Conservation (phyloP, 2,797 vertebrate species). For the Hypotaenidia okinawae region DNA sequence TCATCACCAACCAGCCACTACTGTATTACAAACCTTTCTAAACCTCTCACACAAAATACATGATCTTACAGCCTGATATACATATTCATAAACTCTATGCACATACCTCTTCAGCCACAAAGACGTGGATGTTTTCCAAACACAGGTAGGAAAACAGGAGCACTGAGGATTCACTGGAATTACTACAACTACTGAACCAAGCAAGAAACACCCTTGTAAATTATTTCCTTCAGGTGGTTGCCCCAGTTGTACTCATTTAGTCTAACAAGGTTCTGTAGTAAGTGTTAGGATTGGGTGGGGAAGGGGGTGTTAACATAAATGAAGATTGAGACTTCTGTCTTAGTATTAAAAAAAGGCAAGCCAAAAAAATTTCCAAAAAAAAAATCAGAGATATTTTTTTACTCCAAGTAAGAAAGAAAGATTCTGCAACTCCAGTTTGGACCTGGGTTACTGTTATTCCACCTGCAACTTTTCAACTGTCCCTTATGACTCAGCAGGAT, state of each 20-base stretch:
- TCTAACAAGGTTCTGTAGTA: accelerated
- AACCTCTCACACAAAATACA: not conserved
- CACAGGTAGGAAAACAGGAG: accelerated
- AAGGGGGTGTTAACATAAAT: not conserved
- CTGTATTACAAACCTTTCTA: too few species aligned
- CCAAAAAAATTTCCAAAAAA: not conserved
- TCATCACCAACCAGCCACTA: not conserved
- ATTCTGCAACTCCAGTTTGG: not conserved
- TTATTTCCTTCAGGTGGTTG: not conserved
- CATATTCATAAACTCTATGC: accelerated
- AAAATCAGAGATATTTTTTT: not conserved
- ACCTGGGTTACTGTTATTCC: not conserved
- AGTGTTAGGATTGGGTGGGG: not conserved
- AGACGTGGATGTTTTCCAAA: not conserved
- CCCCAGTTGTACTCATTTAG: not conserved
- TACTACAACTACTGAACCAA: not conserved
- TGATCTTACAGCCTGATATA: accelerated
- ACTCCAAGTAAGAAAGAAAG: not conserved
- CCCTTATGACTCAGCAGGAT: not conserved
- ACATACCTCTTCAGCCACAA: not conserved
- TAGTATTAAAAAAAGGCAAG: not conserved
- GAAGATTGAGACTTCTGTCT: not conserved
- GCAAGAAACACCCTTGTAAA: not conserved
- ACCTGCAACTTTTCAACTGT: not conserved
- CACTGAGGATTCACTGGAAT: accelerated